Evolutionary conservation across 2,797 vertebrate genomes (phyloP).

Genomic region (Gallinago nigripennis): DNA sequence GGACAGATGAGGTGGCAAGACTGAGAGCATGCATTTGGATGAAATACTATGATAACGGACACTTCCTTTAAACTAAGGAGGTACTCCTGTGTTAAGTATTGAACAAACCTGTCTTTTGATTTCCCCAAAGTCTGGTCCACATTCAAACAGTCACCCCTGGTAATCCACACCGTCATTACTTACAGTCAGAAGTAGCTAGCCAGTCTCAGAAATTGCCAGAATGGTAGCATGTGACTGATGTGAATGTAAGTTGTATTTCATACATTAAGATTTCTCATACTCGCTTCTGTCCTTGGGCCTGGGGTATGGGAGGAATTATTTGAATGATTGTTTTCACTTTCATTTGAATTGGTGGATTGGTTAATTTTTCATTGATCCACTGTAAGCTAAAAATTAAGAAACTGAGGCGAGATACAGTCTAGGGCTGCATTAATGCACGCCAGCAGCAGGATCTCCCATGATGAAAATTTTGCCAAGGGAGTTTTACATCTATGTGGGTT

Average conservation of each 20-base stretch:
- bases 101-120: rapidly evolving
- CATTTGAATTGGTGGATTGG: not conserved
- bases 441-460: not conserved
- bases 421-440: not conserved
- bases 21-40: not conserved
- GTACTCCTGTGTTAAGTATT: not conserved
- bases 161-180: not conserved
- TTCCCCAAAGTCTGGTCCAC: not conserved
- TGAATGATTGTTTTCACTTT: not conserved
- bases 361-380: not conserved
- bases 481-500: not conserved
- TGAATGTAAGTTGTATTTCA: not conserved
- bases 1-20: not conserved
- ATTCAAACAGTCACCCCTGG: not conserved
- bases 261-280: not conserved
- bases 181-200: not conserved
- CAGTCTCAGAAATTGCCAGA: not conserved
- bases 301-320: not conserved
- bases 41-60: not conserved
- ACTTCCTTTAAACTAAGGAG: not conserved
- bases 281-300: not conserved
- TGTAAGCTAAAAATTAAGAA: not conserved
- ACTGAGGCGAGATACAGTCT: not conserved
- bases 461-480: not conserved
- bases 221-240: not conserved